Conservation (phyloP, 2,797 vertebrate genomes). For the Xiphophorus birchmanni region DNA sequence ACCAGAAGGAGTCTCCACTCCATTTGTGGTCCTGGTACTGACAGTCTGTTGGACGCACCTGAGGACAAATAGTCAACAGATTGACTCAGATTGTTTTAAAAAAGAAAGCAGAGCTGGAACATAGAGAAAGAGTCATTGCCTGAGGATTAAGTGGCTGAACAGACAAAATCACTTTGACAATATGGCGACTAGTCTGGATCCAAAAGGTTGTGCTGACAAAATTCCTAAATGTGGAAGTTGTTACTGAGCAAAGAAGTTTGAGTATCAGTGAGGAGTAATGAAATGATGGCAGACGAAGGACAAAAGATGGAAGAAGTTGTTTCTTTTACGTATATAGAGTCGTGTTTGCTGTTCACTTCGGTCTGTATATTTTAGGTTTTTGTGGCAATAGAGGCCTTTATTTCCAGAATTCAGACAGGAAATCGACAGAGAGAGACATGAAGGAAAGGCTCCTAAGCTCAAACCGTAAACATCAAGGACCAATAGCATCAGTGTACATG, state of each 20-base stretch:
- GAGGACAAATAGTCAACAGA: conserved; percentile 42
- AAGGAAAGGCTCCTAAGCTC: background rate
- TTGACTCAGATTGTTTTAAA: background rate
- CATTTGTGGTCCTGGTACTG: conserved; percentile 86
- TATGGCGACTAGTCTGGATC: background rate
- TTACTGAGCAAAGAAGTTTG: background rate
- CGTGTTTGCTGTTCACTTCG: background rate
- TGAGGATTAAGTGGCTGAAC: background rate
- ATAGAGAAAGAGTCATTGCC: background rate
- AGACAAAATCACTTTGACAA: background rate
- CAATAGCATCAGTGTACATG: too few species aligned
- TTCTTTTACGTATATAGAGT: background rate
- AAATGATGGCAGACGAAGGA: background rate
- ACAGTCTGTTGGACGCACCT: conserved; percentile 88
- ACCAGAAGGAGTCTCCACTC: conserved; percentile 91
- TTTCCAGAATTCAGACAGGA: background rate
- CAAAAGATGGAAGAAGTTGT: background rate
- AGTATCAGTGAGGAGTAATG: background rate
- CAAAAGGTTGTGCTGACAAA: background rate
- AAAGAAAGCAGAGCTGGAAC: background rate
- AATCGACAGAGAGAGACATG: background rate
- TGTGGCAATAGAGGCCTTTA: background rate
- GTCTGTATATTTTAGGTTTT: background rate
- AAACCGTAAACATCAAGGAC: too few species aligned
- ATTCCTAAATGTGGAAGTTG: background rate